Evolutionary conservation across 2,888 invertebrate species (phyloP).

Genomic region (Phymatocera aterrima): DNA sequence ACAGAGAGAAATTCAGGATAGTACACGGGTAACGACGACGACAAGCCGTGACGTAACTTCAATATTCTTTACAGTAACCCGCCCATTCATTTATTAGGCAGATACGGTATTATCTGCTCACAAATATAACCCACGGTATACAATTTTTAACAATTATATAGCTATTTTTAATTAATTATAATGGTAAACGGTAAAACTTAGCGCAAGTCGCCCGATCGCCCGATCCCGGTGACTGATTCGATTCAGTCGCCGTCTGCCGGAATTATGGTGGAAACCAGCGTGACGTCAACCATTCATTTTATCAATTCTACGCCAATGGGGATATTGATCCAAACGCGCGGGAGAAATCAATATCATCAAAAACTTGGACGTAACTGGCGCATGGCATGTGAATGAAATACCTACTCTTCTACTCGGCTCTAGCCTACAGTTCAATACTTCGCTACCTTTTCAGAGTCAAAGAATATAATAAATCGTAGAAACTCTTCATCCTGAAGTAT

Average conservation of each 20-base stretch:
- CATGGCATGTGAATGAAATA: conserved; percentile 28
- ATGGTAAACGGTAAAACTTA: conserved; percentile 64
- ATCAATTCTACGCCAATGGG: conserved; percentile 22
- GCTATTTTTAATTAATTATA: conserved; percentile 63
- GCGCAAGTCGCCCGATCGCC: conserved; percentile 65
- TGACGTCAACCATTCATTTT: conserved; percentile 36
- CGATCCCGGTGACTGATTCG: conserved; percentile 65
- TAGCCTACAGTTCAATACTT: not conserved
- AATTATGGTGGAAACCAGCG: conserved; percentile 15
- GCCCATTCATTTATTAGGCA: conserved; percentile 15
- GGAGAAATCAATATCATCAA: conserved; percentile 42
- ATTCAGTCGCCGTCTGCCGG: conserved; percentile 51
- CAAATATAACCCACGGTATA: not conserved
- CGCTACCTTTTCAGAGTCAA: not conserved
- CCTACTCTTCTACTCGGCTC: not conserved
- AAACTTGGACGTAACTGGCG: conserved; percentile 35
- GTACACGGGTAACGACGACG: conserved; percentile 33
- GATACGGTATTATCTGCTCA: conserved; percentile 30
- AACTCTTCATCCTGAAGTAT: not conserved
- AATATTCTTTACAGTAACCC: conserved; percentile 27
- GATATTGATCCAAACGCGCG: conserved; percentile 27
- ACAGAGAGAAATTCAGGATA: conserved; percentile 37
- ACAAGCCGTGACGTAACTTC: conserved; percentile 48
- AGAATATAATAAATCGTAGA: not conserved
- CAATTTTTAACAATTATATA: conserved; percentile 35